A percentile compares a stretch with the other conserved stretches of the same genome.
These are phyloP conservation scores for Chionomys nivalis DNA, from an alignment of 2,113 vertebrate genomes.

Conservation along the genomic window DNA sequence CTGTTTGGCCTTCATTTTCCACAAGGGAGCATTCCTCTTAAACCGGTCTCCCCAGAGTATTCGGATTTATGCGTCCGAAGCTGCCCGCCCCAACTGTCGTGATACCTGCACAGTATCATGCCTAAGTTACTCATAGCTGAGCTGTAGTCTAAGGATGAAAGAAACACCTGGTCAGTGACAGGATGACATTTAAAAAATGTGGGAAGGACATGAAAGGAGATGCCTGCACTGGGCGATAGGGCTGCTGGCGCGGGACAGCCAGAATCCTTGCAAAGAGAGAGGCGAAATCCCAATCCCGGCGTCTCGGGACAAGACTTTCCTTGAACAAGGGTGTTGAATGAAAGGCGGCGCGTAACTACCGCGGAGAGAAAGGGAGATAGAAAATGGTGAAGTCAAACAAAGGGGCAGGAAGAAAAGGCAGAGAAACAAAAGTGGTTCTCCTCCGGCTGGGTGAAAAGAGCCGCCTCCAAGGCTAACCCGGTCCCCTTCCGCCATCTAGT, in stretches of 20 bases:
- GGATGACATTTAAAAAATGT: not conserved
- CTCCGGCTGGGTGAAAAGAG: not conserved
- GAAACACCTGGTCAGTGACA: not conserved
- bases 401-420: conserved; percentile 71
- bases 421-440: conserved; percentile 61
- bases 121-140: not conserved
- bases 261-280: not conserved
- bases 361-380: conserved; percentile 16
- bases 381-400: conserved; percentile 79
- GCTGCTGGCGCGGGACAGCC: not conserved
- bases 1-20: not conserved
- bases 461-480: not conserved
- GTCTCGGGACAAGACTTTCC: not conserved
- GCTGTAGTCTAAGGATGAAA: not conserved
- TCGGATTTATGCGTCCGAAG: not conserved
- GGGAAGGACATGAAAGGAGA: not conserved
- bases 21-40: not conserved
- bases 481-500: conserved; percentile 70
- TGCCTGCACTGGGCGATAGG: fast-evolving
- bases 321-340: not conserved
- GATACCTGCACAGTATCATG: not conserved
- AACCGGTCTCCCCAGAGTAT: not conserved
- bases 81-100: not conserved
- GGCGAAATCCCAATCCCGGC: not conserved
- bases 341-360: conserved; percentile 27